These are phyloP conservation scores for Cardiocondyla obscurior DNA, from an alignment of 1,140 invertebrate genomes.

Conservation along the genomic window DNA sequence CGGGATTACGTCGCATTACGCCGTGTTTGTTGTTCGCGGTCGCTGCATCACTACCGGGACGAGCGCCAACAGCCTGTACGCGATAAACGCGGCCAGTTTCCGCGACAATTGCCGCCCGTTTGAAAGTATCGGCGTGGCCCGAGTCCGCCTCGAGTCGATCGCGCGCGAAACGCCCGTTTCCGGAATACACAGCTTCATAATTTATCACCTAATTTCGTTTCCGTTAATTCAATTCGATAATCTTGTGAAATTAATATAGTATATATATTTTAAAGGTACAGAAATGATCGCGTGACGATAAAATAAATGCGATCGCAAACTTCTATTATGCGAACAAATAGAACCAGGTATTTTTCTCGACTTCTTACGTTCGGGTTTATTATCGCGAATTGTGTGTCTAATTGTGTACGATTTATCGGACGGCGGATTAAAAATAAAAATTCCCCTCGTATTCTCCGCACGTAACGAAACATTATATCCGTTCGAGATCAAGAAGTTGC, in stretches of 20 bases:
- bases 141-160: background rate
- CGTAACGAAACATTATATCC: background rate
- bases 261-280: background rate
- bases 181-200: too few species aligned
- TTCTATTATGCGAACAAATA: background rate
- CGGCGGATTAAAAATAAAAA: background rate
- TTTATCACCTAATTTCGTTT: too few species aligned
- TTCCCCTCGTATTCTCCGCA: background rate
- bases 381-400: background rate
- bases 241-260: too few species aligned
- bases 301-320: background rate
- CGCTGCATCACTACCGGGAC: background rate
- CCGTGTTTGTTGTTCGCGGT: background rate
- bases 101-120: background rate
- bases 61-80: background rate
- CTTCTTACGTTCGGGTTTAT: background rate
- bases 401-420: background rate
- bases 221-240: too few species aligned
- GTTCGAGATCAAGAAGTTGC: background rate
- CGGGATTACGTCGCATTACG: constrained; percentile 44
- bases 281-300: background rate
- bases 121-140: background rate
- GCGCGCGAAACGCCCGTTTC: background rate
- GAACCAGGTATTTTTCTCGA: background rate
- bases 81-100: constrained; percentile 14